These are phyloP conservation scores for Ornithoptera priamus DNA, from an alignment of 2,888 invertebrate genomes.

Conservation along the genomic window DNA sequence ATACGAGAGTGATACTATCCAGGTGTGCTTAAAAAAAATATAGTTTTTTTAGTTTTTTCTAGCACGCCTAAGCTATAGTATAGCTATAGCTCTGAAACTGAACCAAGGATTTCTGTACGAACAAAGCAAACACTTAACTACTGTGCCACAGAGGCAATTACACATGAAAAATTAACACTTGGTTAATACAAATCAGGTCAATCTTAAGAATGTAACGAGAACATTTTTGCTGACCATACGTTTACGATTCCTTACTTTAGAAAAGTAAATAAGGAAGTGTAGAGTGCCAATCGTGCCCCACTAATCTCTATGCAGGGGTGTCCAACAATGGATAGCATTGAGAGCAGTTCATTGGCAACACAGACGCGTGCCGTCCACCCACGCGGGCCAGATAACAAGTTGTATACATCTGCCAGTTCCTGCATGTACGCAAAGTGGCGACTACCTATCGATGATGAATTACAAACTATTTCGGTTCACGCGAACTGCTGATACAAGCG, in stretches of 20 bases:
- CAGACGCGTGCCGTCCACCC: slow-evolving; percentile 61
- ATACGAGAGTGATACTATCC: too few relatives aligned
- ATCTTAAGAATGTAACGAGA: too few relatives aligned
- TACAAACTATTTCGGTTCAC: slow-evolving; percentile 27
- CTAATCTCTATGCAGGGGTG: slow-evolving; percentile 59
- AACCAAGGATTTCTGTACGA: too few relatives aligned
- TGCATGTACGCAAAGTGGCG: slow-evolving; percentile 55
- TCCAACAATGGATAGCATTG: slow-evolving; percentile 69
- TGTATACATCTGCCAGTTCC: slow-evolving; percentile 70
- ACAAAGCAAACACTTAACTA: too few relatives aligned
- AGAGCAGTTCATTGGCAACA: slow-evolving; percentile 68
- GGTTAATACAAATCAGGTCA: too few relatives aligned
- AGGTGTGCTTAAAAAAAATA: too few relatives aligned
- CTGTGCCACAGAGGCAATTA: too few relatives aligned
- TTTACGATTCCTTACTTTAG: slow-evolving; percentile 37
- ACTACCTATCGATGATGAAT: slow-evolving; percentile 38
- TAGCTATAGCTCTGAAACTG: too few relatives aligned
- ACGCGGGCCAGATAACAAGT: slow-evolving; percentile 75
- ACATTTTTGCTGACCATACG: slow-evolving; percentile 33
- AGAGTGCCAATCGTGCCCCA: slow-evolving; percentile 53
- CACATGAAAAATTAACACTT: too few relatives aligned
- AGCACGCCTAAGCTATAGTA: too few relatives aligned
- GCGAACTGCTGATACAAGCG: slow-evolving; percentile 5
- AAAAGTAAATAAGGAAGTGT: slow-evolving; percentile 69
- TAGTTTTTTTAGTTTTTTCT: too few relatives aligned